phyloP scores from a whole-genome alignment of 2,113 vertebrate species.

The Alaudala cheleensis region DNA sequence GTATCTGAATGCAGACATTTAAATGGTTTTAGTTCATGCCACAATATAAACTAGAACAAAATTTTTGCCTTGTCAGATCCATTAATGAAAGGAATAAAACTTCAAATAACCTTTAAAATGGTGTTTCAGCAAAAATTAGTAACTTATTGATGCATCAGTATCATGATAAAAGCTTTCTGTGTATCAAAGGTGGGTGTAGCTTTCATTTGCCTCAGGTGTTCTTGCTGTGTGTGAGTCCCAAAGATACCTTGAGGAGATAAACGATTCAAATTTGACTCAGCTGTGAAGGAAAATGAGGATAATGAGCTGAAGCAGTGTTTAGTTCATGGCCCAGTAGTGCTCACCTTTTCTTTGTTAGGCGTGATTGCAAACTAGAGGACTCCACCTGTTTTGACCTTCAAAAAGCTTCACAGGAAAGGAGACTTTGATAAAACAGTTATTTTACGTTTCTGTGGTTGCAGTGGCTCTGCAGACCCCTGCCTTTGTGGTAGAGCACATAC shows the following conservation, averaged over 20 bases:
- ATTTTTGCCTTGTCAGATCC: neutral
- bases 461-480: neutral
- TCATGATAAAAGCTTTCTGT: neutral
- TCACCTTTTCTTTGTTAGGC: neutral
- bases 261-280: neutral
- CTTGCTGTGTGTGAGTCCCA: neutral
- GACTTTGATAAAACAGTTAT: neutral
- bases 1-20: neutral
- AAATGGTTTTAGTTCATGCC: neutral
- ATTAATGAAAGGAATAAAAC: neutral
- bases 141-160: neutral
- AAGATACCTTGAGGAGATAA: neutral
- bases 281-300: neutral
- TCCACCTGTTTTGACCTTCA: neutral
- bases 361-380: neutral
- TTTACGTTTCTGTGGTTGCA: neutral
- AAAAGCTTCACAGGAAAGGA: neutral
- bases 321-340: rapidly evolving
- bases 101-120: neutral
- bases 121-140: neutral
- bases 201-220: neutral
- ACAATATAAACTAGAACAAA: neutral
- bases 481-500: rapidly evolving
- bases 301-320: neutral
- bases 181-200: neutral